Base-by-base conservation (phyloP, 1,140 invertebrate species). In the Drosophila biarmipes region DNA sequence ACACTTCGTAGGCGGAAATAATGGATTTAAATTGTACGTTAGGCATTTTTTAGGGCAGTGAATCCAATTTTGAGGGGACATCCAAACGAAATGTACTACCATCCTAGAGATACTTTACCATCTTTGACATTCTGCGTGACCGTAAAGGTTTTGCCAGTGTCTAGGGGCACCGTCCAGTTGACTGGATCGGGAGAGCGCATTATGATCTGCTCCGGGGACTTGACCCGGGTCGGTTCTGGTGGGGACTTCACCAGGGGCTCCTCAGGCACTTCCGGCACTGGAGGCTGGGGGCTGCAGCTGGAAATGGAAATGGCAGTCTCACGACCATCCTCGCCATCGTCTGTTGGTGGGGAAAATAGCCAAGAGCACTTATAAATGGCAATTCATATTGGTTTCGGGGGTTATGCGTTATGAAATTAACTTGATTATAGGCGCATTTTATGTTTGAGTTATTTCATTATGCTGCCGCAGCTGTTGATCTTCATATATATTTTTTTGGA, bases 151-250 rank as follows among this genome's bases (percentile, higher is more conserved):
- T 97, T 97, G 66, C 97, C 97, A 63, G 97, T 98, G 92, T 98
- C 97, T 73, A 98, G 93, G 48, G 97, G 97, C 58, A 98, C 97
- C 19, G 97, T 98, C 97, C 97, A 98, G 92, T 98, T 98, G 81
- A 98, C 97, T 53, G 97, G 96, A 92, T 97, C 97, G 6, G 97
- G 97, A 10, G 96, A 97, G 51, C 96, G 95, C 95, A 98, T 96
- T 80, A 97, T 95, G 93, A 97, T 96, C 91, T 98, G 97, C 92
- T 98, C 97, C 6, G 97, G 97, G 2, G 97, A 98, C 93, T 98
- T 98, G 55, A 98, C 97, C 73, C 97, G 93, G 17, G 97, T 98
- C 35, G 97, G 97, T 82, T 98, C 97, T 19, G 97, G 96, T 5
- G 97, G 97, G 17, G 96, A 97, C 92, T 98, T 97, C 43, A 97